A percentile compares a stretch with the other conserved stretches of the same genome.
phyloP scores from a whole-genome alignment of 2,888 invertebrate species.

The Plusia festucae region DNA sequence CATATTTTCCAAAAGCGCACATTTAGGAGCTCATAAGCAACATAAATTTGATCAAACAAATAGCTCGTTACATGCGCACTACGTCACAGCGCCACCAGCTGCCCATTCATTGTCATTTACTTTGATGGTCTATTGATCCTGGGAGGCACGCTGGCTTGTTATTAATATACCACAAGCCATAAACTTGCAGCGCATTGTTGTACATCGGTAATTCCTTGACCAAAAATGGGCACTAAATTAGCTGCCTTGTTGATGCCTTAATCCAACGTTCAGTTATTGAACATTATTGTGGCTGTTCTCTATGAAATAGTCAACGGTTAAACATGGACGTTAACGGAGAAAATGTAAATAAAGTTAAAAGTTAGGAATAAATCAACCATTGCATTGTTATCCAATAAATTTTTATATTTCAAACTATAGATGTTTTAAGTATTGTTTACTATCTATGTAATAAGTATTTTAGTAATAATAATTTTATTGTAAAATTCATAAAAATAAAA shows the following conservation, averaged over 20 bases:
- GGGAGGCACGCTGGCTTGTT: slow-evolving; percentile 66
- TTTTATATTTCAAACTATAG: too few species aligned
- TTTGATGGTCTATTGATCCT: slow-evolving; percentile 80
- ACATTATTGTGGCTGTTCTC: background rate
- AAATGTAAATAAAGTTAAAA: too few species aligned
- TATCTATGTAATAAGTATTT: too few species aligned
- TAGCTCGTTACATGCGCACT: slow-evolving; percentile 54
- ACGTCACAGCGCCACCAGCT: slow-evolving; percentile 55
- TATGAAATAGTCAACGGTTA: background rate
- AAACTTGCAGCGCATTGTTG: slow-evolving; percentile 54
- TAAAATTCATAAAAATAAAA: too few species aligned
- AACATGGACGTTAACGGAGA: too few species aligned
- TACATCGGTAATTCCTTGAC: slow-evolving; percentile 49
- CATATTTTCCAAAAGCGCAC: slow-evolving; percentile 52
- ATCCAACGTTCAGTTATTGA: slow-evolving; percentile 1
- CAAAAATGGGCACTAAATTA: slow-evolving; percentile 22
- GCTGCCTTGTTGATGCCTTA: background rate
- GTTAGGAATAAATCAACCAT: too few species aligned
- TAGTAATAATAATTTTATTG: too few species aligned
- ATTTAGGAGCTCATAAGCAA: slow-evolving; percentile 55
- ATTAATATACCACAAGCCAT: slow-evolving; percentile 67
- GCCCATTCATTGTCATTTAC: slow-evolving; percentile 81
- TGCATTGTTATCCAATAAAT: too few species aligned
- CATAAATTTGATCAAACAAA: slow-evolving; percentile 63
- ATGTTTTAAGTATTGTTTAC: too few species aligned